Evolutionary conservation across 2,888 invertebrate genomes (phyloP).

Genomic region (Coleophora flavipennella): DNA sequence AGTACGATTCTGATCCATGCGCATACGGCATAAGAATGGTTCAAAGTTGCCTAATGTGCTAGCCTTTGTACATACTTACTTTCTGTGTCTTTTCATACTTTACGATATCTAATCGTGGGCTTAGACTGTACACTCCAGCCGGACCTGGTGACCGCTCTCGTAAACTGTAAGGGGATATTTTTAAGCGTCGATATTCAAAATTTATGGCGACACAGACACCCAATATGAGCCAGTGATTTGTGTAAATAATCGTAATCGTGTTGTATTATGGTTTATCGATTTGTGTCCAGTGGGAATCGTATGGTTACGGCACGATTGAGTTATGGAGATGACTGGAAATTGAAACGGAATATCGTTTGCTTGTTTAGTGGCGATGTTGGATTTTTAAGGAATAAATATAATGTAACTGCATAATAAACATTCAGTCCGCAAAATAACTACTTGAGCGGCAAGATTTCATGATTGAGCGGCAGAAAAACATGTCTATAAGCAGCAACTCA

Average conservation of each 20-base stretch:
- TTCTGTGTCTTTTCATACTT: no score
- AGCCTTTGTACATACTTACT: no score
- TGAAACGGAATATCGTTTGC: not conserved
- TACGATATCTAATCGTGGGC: no score
- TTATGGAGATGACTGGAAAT: constrained; percentile 5
- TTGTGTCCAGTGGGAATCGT: constrained; percentile 29
- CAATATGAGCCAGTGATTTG: constrained; percentile 65
- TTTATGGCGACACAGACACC: constrained; percentile 68
- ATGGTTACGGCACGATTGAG: constrained; percentile 6
- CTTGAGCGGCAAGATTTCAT: no score
- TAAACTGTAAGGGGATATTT: constrained; percentile 72
- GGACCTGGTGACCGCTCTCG: constrained; percentile 43
- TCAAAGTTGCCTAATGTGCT: no score
- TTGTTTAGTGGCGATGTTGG: not conserved
- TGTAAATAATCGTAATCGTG: constrained; percentile 34
- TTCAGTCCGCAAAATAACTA: no score
- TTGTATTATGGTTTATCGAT: constrained; percentile 25
- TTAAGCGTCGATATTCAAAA: constrained; percentile 71
- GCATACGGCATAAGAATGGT: no score
- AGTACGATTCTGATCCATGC: no score
- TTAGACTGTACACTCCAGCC: not conserved
- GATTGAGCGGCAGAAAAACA: no score
- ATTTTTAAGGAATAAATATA: no score
- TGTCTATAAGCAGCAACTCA: no score
- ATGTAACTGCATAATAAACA: no score